Evolutionary conservation across 2,797 vertebrate genomes (phyloP).

Genomic region (Hyperoplus immaculatus): DNA sequence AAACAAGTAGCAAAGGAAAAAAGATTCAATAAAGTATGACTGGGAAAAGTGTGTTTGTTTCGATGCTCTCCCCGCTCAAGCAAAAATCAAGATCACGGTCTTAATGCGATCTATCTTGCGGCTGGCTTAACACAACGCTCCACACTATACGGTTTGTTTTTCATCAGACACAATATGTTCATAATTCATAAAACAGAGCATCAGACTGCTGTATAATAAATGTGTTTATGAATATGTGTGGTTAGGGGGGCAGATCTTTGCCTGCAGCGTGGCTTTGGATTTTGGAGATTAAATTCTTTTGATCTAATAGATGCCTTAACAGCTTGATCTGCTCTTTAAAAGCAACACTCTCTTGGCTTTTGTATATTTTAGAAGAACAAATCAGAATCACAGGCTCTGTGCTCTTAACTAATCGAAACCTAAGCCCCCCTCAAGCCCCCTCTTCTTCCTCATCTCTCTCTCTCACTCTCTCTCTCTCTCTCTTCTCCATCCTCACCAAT

Average conservation of each 20-base stretch:
- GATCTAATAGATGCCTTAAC: background rate
- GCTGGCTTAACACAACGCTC: background rate
- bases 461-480: background rate
- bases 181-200: background rate
- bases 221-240: background rate
- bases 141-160: background rate
- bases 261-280: background rate
- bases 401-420: slow-evolving; percentile 34
- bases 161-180: background rate
- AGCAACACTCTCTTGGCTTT: background rate
- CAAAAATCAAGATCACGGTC: background rate
- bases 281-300: background rate
- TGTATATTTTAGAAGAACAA: slow-evolving; percentile 8
- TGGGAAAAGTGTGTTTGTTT: background rate
- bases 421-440: background rate
- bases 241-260: background rate
- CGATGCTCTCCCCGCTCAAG: background rate
- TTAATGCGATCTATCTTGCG: background rate
- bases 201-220: background rate
- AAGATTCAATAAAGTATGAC: background rate
- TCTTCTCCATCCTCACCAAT: slow-evolving; percentile 11
- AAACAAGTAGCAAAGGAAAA: background rate
- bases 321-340: slow-evolving; percentile 2
- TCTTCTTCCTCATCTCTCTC: background rate
- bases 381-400: slow-evolving; percentile 16